phyloP scores from a whole-genome alignment of 1,140 invertebrate species.

The Rhyacophila brunnea region DNA sequence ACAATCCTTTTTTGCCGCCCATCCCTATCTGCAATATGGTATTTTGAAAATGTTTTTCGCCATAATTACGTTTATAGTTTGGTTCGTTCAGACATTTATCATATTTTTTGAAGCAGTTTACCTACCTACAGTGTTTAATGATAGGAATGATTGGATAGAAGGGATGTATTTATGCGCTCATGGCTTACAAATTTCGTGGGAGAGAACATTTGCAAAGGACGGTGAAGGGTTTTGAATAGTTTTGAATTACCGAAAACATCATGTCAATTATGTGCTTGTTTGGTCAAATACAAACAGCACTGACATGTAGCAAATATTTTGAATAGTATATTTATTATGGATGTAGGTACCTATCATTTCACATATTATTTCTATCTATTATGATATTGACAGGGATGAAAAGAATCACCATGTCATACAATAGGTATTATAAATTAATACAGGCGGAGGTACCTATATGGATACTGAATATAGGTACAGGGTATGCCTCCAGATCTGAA shows the following conservation, averaged over 20 bases:
- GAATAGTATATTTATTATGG: too few relatives aligned
- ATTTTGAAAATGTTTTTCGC: slow-evolving; percentile 8
- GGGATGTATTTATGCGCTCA: slow-evolving; percentile 9
- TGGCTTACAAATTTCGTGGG: slow-evolving; percentile 17
- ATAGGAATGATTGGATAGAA: slow-evolving; percentile 16
- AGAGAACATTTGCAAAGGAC: slow-evolving; percentile 23
- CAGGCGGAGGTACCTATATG: too few relatives aligned
- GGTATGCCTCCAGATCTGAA: too few relatives aligned
- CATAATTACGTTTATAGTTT: slow-evolving; percentile 19
- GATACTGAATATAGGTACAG: too few relatives aligned
- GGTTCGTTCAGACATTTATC: slow-evolving; percentile 8
- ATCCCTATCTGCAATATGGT: slow-evolving; percentile 21
- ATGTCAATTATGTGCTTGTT: slow-evolving; percentile 20
- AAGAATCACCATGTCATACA: too few relatives aligned
- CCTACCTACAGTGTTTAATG: slow-evolving; percentile 13
- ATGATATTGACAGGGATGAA: too few relatives aligned
- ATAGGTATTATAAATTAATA: too few relatives aligned
- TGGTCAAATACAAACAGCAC: slow-evolving; percentile 17
- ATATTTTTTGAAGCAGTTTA: slow-evolving; percentile 8
- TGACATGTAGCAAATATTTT: too few relatives aligned
- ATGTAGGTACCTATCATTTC: too few relatives aligned
- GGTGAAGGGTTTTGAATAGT: slow-evolving; percentile 6
- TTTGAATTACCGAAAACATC: slow-evolving; percentile 18
- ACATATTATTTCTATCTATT: too few relatives aligned
- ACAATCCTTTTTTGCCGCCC: slow-evolving; percentile 22